Base-by-base conservation (phyloP, 2,113 vertebrate genomes). In the Heteronetta atricapilla region DNA sequence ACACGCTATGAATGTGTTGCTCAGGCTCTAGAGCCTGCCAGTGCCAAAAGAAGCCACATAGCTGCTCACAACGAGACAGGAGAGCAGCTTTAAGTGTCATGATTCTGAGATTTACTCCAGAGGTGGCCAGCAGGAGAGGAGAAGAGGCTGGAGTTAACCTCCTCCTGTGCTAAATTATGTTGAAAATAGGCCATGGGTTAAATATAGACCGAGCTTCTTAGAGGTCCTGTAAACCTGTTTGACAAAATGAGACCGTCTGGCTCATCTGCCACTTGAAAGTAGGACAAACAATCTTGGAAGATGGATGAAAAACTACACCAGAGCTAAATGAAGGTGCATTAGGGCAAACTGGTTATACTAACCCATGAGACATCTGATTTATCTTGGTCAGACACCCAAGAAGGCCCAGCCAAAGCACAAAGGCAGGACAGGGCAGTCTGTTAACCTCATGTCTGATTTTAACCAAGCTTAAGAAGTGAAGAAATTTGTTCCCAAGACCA, bases 191-290 rank as follows among this genome's bases (percentile, higher is more conserved):
- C 77, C 84, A 76, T 28, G 26, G 33, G 76, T 90, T 96, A 95
- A 95, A 92, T 91, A 97, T 50, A 94, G 81, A 76, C 56, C 75
- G 78, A 89, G 90, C 78, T 89, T 85, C 88, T 89, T 50, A 89
- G 60, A 89, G 46, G 11, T 70, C n/a, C 34, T 92, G 84, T 89
- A 95, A 97, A 96, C 88, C 81, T 89, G 88, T 91, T 94, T 89
- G 64, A 82, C 70, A 91, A 91, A 95, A 88, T 91, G 33, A 92
- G 56, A 80, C 68, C 95, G 82, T 42, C 90, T 96, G 89, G 53
- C 33, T 82, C 73, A 81, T 90, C 33, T 81, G 38, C 69, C 62
- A 75, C 58, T 56, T 90, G 66, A 91, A 96, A 95, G 79, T 36
- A 85, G 75, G 75, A 89, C 85, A 95, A 93, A 82, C 63, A 88